phyloP scores from a whole-genome alignment of 1,140 invertebrate species.

The Eupeodes corollae region DNA sequence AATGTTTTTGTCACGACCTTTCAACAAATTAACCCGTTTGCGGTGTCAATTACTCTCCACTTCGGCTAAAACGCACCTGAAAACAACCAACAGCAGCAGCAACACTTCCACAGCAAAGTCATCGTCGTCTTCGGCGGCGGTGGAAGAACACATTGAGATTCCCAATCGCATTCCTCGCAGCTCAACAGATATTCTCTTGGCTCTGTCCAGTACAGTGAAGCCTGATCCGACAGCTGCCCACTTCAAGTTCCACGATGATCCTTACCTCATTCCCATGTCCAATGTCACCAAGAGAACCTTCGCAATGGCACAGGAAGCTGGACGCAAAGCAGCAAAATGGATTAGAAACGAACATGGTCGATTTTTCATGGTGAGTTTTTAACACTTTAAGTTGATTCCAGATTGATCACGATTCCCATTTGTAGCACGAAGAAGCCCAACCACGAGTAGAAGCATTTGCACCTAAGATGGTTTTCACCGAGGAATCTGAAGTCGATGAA shows the following conservation, averaged over 20 bases:
- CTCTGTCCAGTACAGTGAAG: slow-evolving; percentile 59
- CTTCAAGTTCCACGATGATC: slow-evolving; percentile 85
- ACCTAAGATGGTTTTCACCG: slow-evolving; percentile 54
- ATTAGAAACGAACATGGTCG: slow-evolving; percentile 64
- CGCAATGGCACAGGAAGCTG: slow-evolving; percentile 72
- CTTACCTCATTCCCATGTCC: slow-evolving; percentile 72
- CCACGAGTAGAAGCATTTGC: slow-evolving; percentile 54
- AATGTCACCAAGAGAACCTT: slow-evolving; percentile 58
- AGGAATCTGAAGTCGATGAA: slow-evolving; percentile 48
- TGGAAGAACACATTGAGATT: slow-evolving; percentile 37
- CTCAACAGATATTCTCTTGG: slow-evolving; percentile 72
- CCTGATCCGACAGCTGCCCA: slow-evolving; percentile 67
- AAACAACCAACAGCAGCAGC: slow-evolving; percentile 16
- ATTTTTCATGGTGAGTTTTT: slow-evolving; percentile 47
- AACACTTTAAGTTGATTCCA: not conserved
- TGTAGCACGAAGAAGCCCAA: slow-evolving; percentile 45
- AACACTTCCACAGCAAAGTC: slow-evolving; percentile 6
- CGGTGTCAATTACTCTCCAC: too few species aligned
- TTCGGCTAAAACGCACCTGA: too few species aligned
- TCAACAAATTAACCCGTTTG: too few species aligned
- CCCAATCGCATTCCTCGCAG: slow-evolving; percentile 59
- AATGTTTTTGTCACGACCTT: too few species aligned
- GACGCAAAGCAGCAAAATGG: slow-evolving; percentile 77
- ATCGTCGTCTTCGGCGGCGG: not conserved
- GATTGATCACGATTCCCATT: not conserved